Evolutionary conservation across 1,140 invertebrate species (phyloP), one percentile per base, ranked within the genome.

Genomic region (Proales similis): DNA sequence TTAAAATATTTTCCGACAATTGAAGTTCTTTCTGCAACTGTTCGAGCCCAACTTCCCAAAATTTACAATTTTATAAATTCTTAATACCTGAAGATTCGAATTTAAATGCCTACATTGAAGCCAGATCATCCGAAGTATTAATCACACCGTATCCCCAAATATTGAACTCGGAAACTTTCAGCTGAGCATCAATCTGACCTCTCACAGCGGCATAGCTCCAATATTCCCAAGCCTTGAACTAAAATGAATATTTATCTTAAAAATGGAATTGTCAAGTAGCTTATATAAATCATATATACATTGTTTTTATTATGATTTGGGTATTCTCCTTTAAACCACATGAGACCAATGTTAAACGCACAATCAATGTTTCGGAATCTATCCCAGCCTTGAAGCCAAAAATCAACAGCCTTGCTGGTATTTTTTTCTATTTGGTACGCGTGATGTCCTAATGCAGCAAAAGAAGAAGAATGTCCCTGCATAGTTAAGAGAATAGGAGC

Each of bases 321-420:
- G 27, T 46, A 46, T 3, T 24, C 24, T 19, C 43, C 43, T 46
- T 46, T 26, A 3, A 9, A 46, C 4, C 14, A 46, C 3, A 48
- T 14, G 33, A 4, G 20, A 29, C 22, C 47, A 3, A 48, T 5
- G 33, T 48, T 48, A 29, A n/a, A 27, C 1, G 24, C 22, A 48
- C 47, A 48, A 12, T 48, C 5, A 6, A 29, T n/a, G 20, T 48
- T 32, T 27, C 20, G 4, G 2, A 4, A 4, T 27, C 20, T 29
- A 29, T 48, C 11, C 22, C 22, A 48, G 14, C 47, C 22, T 29
- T 48, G n/a, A 17, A 27, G 11, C 47, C 47, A 48, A 48, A 32
- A 48, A 1, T 29, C 4, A 17, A n/a, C 5, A 5, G 47, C 47
- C 33, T 48, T 48, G 3, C 27, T 48, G 9, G 7, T 9, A 48